phyloP scores from a whole-genome alignment of 1,140 invertebrate species.

The Asbolus verrucosus region DNA sequence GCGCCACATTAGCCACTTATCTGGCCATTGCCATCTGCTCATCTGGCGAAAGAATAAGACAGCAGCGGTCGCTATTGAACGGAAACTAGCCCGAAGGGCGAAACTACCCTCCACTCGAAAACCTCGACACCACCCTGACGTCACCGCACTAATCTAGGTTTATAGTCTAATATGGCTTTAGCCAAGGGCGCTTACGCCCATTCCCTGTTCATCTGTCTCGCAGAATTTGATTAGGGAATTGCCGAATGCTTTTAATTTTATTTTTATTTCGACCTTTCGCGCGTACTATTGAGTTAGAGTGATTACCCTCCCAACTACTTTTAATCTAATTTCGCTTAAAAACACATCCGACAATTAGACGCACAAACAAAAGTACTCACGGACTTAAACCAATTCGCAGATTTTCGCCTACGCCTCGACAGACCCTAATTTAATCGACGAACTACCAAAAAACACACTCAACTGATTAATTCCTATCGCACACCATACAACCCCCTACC shows the following conservation, averaged over 20 bases:
- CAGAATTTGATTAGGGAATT: slow-evolving; percentile 37
- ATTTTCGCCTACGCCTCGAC: slow-evolving; percentile 34
- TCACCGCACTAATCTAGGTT: slow-evolving; percentile 42
- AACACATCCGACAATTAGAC: slow-evolving; percentile 37
- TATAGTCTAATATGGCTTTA: slow-evolving; percentile 42
- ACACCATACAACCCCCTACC: neutral
- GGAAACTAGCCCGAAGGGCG: slow-evolving; percentile 10
- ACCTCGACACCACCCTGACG: slow-evolving; percentile 36
- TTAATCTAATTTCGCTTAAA: slow-evolving; percentile 40
- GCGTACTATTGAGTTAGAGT: neutral
- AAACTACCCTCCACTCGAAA: slow-evolving; percentile 14
- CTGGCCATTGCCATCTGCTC: slow-evolving; percentile 47
- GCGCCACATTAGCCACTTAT: slow-evolving; percentile 48
- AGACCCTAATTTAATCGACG: slow-evolving; percentile 15
- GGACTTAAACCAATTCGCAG: slow-evolving; percentile 5
- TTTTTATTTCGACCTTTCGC: slow-evolving; percentile 35
- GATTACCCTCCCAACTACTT: slow-evolving; percentile 21
- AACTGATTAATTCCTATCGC: neutral
- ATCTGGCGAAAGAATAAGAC: slow-evolving; percentile 45
- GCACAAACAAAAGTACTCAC: slow-evolving; percentile 33
- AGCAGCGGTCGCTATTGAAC: slow-evolving; percentile 28
- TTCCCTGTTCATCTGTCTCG: slow-evolving; percentile 32
- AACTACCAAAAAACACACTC: slow-evolving; percentile 6
- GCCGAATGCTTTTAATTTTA: slow-evolving; percentile 30
- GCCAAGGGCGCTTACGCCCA: slow-evolving; percentile 30